phyloP scores from a whole-genome alignment of 2,797 vertebrate genomes.

The Peromyscus nudipes region DNA sequence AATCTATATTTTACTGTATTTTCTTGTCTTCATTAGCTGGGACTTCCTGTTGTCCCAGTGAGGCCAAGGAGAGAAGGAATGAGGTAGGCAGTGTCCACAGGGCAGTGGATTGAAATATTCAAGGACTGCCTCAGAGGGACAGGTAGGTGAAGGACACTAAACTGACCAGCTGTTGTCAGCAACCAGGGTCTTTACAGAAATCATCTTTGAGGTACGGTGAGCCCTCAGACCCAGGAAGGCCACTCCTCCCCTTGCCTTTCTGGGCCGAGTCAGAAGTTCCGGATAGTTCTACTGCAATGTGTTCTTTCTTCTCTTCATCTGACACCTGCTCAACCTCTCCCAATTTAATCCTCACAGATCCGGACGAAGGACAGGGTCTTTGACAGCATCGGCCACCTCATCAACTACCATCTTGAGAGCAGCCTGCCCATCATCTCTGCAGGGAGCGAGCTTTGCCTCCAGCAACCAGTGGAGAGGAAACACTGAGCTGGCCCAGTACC shows the following conservation, averaged over 20 bases:
- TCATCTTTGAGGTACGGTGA: background rate
- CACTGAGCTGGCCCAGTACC: conserved; percentile 87
- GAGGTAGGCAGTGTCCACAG: background rate
- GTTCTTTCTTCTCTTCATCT: background rate
- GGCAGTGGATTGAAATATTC: background rate
- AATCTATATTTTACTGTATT: background rate
- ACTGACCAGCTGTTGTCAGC: background rate
- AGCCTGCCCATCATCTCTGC: conserved; percentile 97
- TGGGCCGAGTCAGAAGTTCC: background rate
- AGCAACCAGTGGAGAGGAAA: conserved; percentile 95
- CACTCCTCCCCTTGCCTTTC: background rate
- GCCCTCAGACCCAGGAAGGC: accelerated
- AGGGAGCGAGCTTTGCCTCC: conserved; percentile 97
- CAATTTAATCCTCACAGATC: conserved; percentile 89
- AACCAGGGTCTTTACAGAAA: background rate
- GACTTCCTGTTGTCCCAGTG: background rate
- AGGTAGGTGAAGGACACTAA: background rate
- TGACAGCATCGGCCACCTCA: conserved; percentile 98
- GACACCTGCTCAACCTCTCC: background rate
- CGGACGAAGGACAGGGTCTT: conserved; percentile 98
- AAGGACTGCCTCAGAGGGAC: background rate
- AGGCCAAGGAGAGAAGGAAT: background rate
- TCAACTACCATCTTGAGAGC: conserved; percentile 97
- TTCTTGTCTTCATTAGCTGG: background rate
- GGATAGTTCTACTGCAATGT: accelerated